Evolutionary conservation across 2,888 invertebrate species (phyloP), one percentile per base, ranked within the genome.

Genomic region (Napeogenes sylphis): DNA sequence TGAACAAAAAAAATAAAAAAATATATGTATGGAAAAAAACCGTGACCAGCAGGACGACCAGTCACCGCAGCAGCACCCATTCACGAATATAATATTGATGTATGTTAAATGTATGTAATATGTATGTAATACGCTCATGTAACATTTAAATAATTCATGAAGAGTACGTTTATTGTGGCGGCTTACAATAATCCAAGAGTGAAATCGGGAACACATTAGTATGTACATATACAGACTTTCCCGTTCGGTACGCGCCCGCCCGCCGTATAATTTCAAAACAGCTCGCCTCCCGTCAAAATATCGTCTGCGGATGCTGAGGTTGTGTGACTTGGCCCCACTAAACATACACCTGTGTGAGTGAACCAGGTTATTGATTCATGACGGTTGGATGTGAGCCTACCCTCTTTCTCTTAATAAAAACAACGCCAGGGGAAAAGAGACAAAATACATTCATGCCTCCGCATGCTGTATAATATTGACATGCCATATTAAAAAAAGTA

Each of bases 321-420:
- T 80, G 85, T 87, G 85, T 86, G 83, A 76, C 75, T 80, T 81
- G 79, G 77, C 75, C 71, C 78, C 77, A 77, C 77, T 68, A 68
- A 58, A 71, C 72, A 73, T 75, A 69, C 71, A 71, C 68, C 71
- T 74, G 85, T 85, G 87, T 86, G 85, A 75, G 85, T 85, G 81
- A 75, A 79, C 76, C 81, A 77, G 83, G 83, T 87, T 90, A 90
- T 90, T 89, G 90, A 89, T 90, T 89, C 85, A 87, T 85, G 83
- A 79, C 79, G 75, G 78, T 81, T 77, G 82, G 83, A 86, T 85
- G 87, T 86, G 84, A 85, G 85, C 86, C 79, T 82, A 72, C 87
- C 84, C 85, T 80, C 83, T 89, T 86, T 75, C 87, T 82, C 87
- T 78, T 83, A 84, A 85, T 87, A 80, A 84, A 76, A 84, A 84